Evolutionary conservation across 2,113 vertebrate genomes (phyloP), one percentile per base, ranked within the genome.

Genomic region (Turdus rufiventris): DNA sequence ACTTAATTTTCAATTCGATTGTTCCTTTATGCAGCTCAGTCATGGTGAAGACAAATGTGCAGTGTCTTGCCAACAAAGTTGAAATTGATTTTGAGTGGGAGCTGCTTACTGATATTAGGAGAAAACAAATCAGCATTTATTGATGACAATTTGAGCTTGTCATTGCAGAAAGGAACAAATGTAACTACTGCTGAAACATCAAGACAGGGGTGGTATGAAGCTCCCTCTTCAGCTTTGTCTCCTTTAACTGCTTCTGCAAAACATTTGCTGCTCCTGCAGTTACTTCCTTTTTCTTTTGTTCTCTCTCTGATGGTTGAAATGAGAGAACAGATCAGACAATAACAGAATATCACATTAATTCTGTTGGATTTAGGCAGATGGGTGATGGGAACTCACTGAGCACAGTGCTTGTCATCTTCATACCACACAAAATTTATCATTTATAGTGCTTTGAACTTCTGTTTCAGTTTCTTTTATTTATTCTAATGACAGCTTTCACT

Each of bases 1-100:
- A 89, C 79, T 94, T 83, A 91, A 90, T 93, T 97, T 91, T 91
- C 79, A 92, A 10, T 67, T 95, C 80, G 87, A 87, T 92, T 54
- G 58, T 53, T 76, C 82, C 29, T 84, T 90, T 94, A 89, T 62
- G 82, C 36, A 76, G 73, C 26, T 88, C 42, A 85, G 85, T 85
- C 45, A 73, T 33, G 33, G 73, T 7, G 15, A 93, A 77, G 85
- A 93, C 62, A 88, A 95, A 95, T 56, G 67, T 31, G 15, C 48
- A 58, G 18, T 66, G 76, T 63, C 50, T 45, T 85, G 45, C 65
- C 81, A 91, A 92, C 91, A 89, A 88, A 93, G 25, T 26, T 58
- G 45, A 67, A 63, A 94, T 78, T 91, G 84, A 86, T 91, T 94
- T 95, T 81, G 66, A 61, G 47, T 42, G 53, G 15, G 24, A 87